A percentile compares a stretch with the other conserved stretches of the same genome.
Conservation (phyloP, 2,797 vertebrate genomes). For the Betta splendens region DNA sequence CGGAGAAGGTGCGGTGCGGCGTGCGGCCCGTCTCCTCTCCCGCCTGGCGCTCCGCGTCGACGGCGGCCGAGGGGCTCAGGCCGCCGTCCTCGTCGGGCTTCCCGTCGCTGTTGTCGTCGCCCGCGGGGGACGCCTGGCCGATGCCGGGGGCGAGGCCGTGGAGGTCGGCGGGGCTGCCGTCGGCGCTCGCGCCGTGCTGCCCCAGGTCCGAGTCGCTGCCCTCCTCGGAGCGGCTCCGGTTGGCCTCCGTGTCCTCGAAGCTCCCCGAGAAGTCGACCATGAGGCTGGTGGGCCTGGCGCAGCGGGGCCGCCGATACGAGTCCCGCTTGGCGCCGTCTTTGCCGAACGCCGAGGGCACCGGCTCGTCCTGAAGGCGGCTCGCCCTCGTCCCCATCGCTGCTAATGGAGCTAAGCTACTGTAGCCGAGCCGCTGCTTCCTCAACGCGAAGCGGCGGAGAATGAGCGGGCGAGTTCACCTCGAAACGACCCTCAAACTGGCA, state of each 20-base stretch:
- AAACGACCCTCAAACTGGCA: slow-evolving; percentile 38
- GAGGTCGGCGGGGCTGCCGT: slow-evolving; percentile 77
- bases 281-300: slow-evolving; percentile 80
- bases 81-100: slow-evolving; percentile 68
- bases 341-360: slow-evolving; percentile 70
- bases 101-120: slow-evolving; percentile 66
- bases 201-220: slow-evolving; percentile 83
- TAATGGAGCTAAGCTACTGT: slow-evolving; percentile 46
- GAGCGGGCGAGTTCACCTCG: slow-evolving; percentile 40
- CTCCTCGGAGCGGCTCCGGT: slow-evolving; percentile 81
- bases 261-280: slow-evolving; percentile 82
- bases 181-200: slow-evolving; percentile 76
- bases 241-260: slow-evolving; percentile 81
- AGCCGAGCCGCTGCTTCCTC: slow-evolving; percentile 60
- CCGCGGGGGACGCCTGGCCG: slow-evolving; percentile 66
- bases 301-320: slow-evolving; percentile 76
- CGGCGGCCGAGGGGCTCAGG: slow-evolving; percentile 60
- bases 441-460: slow-evolving; percentile 32
- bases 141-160: slow-evolving; percentile 65
- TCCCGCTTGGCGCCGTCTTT: slow-evolving; percentile 81
- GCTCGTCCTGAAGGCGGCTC: slow-evolving; percentile 82
- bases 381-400: slow-evolving; percentile 82
- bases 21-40: slow-evolving; percentile 80
- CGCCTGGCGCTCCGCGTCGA: slow-evolving; percentile 58
- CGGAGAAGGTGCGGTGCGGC: slow-evolving; percentile 83